Evolutionary conservation across 1,140 invertebrate genomes (phyloP).

Genomic region (Heliconius congener): DNA sequence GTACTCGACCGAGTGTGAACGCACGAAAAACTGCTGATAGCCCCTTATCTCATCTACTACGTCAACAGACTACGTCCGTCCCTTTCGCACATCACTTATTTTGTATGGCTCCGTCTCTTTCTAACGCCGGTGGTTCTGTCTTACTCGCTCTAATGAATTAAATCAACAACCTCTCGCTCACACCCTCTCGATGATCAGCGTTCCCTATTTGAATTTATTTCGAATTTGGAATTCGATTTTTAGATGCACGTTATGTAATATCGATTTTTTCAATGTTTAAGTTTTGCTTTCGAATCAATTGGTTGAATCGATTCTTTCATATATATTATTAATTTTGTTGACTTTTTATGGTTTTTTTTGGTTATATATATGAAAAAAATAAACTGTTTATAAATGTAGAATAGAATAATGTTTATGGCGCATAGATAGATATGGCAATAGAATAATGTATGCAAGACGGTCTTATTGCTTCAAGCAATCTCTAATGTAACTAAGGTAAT

Average conservation of each 20-base stretch:
- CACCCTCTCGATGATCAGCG: constrained; percentile 69
- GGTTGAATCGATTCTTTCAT: neutral
- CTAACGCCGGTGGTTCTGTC: constrained; percentile 53
- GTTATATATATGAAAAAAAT: too few relatives aligned
- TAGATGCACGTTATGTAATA: constrained; percentile 35
- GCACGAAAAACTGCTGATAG: constrained; percentile 68
- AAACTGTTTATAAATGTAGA: neutral
- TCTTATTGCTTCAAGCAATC: too few relatives aligned
- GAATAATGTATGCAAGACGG: too few relatives aligned
- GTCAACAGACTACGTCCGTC: constrained; percentile 70
- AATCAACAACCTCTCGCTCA: constrained; percentile 74
- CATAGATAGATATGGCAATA: too few relatives aligned
- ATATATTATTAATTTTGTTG: neutral
- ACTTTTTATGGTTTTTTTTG: neutral
- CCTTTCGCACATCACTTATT: constrained; percentile 44
- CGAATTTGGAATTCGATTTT: constrained; percentile 65
- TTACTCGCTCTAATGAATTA: constrained; percentile 73
- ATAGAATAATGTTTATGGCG: too few relatives aligned
- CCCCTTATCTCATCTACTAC: constrained; percentile 79
- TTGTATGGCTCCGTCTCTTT: constrained; percentile 45
- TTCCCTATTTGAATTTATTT: constrained; percentile 76
- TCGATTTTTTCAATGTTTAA: constrained; percentile 5
- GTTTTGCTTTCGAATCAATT: neutral
- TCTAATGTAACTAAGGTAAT: too few relatives aligned
- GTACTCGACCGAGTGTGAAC: constrained; percentile 55